Conservation (phyloP, 2,113 vertebrate genomes). For the Psilopsiagon aurifrons region DNA sequence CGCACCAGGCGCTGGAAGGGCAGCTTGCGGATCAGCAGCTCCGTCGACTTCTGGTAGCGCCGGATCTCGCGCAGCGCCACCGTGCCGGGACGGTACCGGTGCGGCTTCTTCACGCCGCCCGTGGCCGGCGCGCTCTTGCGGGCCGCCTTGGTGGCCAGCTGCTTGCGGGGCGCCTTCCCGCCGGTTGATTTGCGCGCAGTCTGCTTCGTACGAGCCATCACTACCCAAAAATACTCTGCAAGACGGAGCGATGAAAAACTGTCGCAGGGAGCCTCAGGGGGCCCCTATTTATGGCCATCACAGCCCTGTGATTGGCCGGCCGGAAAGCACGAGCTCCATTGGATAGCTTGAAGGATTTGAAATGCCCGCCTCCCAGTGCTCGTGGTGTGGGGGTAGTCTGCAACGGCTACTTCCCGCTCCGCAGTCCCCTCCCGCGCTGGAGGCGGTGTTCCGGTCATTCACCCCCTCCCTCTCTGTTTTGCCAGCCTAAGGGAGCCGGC, state of each 20-base stretch:
- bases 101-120: constrained; percentile 26
- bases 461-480: no score
- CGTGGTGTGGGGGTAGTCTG: background rate
- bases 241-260: rapidly evolving
- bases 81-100: constrained; percentile 58
- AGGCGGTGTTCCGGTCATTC: background rate
- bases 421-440: background rate
- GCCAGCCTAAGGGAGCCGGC: background rate
- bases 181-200: constrained; percentile 61
- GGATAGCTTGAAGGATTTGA: background rate
- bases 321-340: background rate
- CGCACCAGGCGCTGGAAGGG: constrained; percentile 78
- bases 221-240: rapidly evolving
- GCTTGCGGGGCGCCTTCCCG: constrained; percentile 70
- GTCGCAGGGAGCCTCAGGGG: no score
- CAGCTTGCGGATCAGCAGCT: constrained; percentile 83
- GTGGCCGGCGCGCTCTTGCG: background rate
- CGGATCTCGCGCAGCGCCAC: constrained; percentile 76
- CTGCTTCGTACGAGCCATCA: constrained; percentile 1
- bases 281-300: background rate
- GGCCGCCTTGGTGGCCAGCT: constrained; percentile 61
- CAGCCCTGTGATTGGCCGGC: background rate
- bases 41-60: constrained; percentile 80
- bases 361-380: background rate
- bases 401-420: background rate